These are phyloP conservation scores for Galbula dea DNA, from an alignment of 2,113 vertebrate species.

Conservation along the genomic window DNA sequence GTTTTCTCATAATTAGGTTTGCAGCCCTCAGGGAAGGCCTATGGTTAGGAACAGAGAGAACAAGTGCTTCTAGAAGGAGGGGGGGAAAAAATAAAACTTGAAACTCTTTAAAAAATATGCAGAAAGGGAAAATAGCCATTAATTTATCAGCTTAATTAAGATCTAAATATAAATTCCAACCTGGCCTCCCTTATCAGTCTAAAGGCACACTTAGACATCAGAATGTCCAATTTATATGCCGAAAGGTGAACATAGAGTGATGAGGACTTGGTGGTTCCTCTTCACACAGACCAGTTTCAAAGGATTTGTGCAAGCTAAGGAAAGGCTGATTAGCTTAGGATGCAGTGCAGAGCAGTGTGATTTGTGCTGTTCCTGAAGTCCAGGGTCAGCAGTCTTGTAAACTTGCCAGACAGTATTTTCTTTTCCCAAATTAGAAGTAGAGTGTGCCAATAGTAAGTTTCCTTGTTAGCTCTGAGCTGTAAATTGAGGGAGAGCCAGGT, in stretches of 20 bases:
- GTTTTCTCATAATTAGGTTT: conserved; percentile 22
- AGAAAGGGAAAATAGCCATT: not conserved
- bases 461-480: conserved; percentile 25
- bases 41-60: not conserved
- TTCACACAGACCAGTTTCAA: not conserved
- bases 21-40: conserved; percentile 10
- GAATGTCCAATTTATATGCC: not conserved
- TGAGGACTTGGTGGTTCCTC: not conserved
- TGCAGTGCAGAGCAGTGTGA: not conserved
- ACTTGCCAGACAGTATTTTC: conserved; percentile 39
- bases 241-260: not conserved
- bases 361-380: not conserved
- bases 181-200: not conserved
- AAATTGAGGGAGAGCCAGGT: conserved; percentile 38
- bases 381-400: conserved; percentile 8
- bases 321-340: not conserved
- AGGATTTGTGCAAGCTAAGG: not conserved
- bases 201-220: not conserved
- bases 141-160: not conserved
- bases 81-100: not conserved
- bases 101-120: not conserved
- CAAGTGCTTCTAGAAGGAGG: not conserved
- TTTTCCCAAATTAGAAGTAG: conserved; percentile 46
- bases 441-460: conserved; percentile 27
- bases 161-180: not conserved